These are phyloP conservation scores for Pterophyllum scalare DNA, from an alignment of 2,113 vertebrate genomes.

Conservation along the genomic window DNA sequence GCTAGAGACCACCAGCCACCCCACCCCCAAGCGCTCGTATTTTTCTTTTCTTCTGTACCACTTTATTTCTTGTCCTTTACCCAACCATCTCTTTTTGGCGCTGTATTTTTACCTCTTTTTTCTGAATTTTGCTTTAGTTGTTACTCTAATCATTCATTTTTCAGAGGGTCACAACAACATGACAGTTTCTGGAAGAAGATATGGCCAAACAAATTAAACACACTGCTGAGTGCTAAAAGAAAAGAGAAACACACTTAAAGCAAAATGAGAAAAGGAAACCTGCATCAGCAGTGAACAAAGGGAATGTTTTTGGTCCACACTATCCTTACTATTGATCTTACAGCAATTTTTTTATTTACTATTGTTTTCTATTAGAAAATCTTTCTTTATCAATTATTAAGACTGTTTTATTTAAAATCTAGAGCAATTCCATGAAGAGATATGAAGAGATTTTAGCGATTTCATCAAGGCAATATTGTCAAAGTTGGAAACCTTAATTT, in stretches of 20 bases:
- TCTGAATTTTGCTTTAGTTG: constrained; percentile 36
- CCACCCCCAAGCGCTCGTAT: neutral
- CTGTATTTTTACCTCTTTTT: constrained; percentile 10
- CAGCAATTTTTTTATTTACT: neutral
- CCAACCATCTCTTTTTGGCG: neutral
- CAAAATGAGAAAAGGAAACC: constrained; percentile 41
- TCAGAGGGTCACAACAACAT: constrained; percentile 53
- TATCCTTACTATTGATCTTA: neutral
- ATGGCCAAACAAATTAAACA: constrained; percentile 56
- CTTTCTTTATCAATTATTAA: constrained; percentile 2
- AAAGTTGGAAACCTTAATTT: neutral
- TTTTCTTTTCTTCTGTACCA: constrained; percentile 28
- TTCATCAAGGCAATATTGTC: neutral
- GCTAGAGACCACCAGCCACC: constrained; percentile 21
- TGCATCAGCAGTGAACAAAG: constrained; percentile 55
- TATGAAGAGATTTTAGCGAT: neutral
- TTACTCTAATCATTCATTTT: constrained; percentile 65
- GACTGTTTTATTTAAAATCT: neutral
- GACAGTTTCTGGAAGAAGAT: constrained; percentile 53
- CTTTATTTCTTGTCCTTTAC: constrained; percentile 14
- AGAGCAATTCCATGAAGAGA: neutral
- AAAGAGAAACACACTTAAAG: constrained; percentile 23
- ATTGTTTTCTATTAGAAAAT: neutral
- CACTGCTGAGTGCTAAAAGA: constrained; percentile 27
- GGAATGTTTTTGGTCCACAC: constrained; percentile 35